Conservation (phyloP, 2,888 invertebrate genomes). For the Keiferia lycopersicella region DNA sequence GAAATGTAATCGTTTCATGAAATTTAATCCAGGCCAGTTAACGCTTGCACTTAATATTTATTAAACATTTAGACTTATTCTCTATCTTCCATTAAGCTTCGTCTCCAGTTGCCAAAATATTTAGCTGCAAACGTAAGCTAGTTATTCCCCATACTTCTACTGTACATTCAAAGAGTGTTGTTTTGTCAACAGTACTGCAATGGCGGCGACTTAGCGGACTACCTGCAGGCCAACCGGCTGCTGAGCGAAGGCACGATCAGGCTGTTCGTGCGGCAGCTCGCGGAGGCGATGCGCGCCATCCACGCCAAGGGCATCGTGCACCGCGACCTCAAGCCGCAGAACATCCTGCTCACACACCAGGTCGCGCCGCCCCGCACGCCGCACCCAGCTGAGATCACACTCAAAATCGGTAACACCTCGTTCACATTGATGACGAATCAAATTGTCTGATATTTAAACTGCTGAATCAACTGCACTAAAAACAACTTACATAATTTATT, state of each 20-base stretch:
- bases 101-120: neutral
- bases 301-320: conserved; percentile 99
- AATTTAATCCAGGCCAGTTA: neutral
- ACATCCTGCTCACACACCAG: conserved; percentile 96
- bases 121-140: neutral
- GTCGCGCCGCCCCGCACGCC: conserved; percentile 83
- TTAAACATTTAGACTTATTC: neutral
- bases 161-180: neutral
- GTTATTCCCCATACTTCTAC: neutral
- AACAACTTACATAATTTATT: conserved; percentile 5
- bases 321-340: conserved; percentile 99
- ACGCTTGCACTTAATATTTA: neutral
- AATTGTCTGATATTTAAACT: conserved; percentile 4
- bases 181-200: conserved; percentile 92
- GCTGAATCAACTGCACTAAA: conserved; percentile 9
- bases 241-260: conserved; percentile 98
- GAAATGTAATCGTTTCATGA: conserved; percentile 1
- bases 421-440: conserved; percentile 19
- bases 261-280: conserved; percentile 96
- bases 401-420: conserved; percentile 91
- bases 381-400: conserved; percentile 90
- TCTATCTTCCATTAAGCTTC: neutral
- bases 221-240: conserved; percentile 95
- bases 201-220: conserved; percentile 99
- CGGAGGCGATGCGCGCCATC: conserved; percentile 98